These are phyloP conservation scores for Rhinoderma darwinii DNA, from an alignment of 2,113 vertebrate species.

Conservation along the genomic window DNA sequence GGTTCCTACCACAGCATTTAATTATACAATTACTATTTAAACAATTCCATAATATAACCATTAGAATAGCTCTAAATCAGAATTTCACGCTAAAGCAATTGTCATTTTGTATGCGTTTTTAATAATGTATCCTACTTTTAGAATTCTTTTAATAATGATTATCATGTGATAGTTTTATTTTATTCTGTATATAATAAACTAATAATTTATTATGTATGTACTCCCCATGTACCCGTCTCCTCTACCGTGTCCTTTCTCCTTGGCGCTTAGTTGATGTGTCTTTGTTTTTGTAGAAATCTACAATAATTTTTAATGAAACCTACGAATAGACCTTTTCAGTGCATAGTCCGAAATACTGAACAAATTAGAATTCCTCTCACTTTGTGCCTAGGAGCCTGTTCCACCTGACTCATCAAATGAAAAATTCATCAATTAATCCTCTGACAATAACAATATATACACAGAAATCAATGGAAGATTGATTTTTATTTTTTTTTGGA, in stretches of 20 bases:
- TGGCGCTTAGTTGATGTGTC: background rate
- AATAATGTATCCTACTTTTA: background rate
- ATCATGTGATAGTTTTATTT: background rate
- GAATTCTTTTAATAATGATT: background rate
- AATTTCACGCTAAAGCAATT: background rate
- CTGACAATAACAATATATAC: conserved; percentile 85
- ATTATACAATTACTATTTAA: too few species aligned
- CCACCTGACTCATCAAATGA: conserved; percentile 85
- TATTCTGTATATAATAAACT: background rate
- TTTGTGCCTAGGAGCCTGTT: conserved; percentile 73
- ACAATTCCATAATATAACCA: background rate
- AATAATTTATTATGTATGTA: background rate
- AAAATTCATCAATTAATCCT: conserved; percentile 90
- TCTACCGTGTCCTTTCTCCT: conserved; percentile 13
- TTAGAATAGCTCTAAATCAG: background rate
- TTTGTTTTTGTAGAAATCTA: conserved; percentile 64
- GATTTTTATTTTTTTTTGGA: conserved; percentile 74
- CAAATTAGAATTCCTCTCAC: conserved; percentile 83
- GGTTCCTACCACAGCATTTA: too few species aligned
- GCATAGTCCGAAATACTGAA: conserved; percentile 67
- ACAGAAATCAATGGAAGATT: conserved; percentile 84
- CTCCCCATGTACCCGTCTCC: background rate
- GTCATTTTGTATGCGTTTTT: background rate
- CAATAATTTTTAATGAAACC: conserved; percentile 64
- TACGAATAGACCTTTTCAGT: conserved; percentile 67